Evolutionary conservation across 2,888 invertebrate species (phyloP).

Genomic region (Drosophila kokeensis): DNA sequence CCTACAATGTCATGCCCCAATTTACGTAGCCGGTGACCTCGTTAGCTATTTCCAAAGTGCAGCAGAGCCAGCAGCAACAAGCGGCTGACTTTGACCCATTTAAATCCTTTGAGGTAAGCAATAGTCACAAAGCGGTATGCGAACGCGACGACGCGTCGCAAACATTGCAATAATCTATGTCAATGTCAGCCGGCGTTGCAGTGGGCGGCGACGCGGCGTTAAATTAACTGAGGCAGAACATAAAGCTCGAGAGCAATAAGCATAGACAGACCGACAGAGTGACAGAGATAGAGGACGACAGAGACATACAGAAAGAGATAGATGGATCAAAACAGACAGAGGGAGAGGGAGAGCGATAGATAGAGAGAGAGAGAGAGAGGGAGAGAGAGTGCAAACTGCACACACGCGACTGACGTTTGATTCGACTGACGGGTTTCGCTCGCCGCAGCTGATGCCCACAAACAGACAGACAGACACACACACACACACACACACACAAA

Average conservation of each 20-base stretch:
- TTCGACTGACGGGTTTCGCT: conserved; percentile 28
- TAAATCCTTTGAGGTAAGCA: conserved; percentile 71
- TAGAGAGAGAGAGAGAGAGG: conserved; percentile 15
- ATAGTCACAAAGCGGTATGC: conserved; percentile 51
- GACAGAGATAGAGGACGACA: conserved; percentile 13
- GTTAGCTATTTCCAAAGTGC: conserved; percentile 72
- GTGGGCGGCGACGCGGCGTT: conserved; percentile 65
- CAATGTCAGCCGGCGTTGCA: conserved; percentile 78
- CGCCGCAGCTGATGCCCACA: conserved; percentile 49
- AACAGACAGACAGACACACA: conserved; percentile 29
- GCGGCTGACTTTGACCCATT: conserved; percentile 83
- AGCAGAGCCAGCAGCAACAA: conserved; percentile 56
- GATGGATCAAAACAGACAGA: conserved; percentile 9
- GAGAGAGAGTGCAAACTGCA: conserved; percentile 23
- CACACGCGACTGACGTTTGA: conserved; percentile 23
- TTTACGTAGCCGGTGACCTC: conserved; percentile 66
- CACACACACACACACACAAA: conserved; percentile 6
- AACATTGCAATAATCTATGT: conserved; percentile 75
- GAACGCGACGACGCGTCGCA: conserved; percentile 40
- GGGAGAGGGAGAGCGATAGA: conserved; percentile 13
- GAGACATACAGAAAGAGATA: conserved; percentile 12
- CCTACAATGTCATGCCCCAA: conserved; percentile 76
- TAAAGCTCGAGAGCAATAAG: conserved; percentile 39
- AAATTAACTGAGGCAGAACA: conserved; percentile 78
- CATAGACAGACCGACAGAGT: conserved; percentile 21